Base-by-base conservation (phyloP, 2,113 vertebrate genomes). In the Stegastes partitus region DNA sequence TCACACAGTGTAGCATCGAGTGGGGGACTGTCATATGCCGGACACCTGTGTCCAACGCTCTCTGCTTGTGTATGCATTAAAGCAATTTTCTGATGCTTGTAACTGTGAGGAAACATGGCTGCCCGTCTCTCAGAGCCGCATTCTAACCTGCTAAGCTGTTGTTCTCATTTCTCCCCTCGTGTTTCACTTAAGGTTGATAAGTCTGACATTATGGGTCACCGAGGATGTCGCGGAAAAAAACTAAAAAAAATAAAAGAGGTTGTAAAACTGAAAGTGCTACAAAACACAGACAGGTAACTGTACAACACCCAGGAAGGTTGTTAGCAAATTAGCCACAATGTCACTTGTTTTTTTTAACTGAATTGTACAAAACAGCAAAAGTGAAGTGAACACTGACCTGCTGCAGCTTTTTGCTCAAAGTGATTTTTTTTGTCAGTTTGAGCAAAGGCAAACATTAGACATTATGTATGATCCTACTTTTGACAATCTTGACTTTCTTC, bases 51-150 rank as follows among this genome's bases (percentile, higher is more conserved):
- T 61, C 54, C 62, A 55, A 44, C 56, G 4, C 76, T 50, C 58
- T 81, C 65, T 84, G 83, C 80, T 82, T 84, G 83, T 73, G 83
- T 81, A 79, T 83, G 88, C 87, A 86, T 87, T 79, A 79, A n/a
- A 79, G 80, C 83, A 70, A 82, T 73, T 78, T 79, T 70, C 51
- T 10, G 54, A 81, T 74, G 50, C 83, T 79, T 84, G 83, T 77
- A 79, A 69, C 72, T 42, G 69, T 59, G 18, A 31, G 67, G 76
- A 51, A 77, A 90, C 81, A 86, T 31, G 62, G 61, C 0, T 11
- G 25, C 45, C 73, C 56, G 79, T 83, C 73, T 83, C 70, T 74
- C 71, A 57, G 83, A 51, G 58, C 59, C 57, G 79, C 88, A 73
- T 71, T 80, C 78, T 69, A 85, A 85, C 80, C 68, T 53, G 75